A percentile compares a stretch with the other conserved stretches of the same genome.
These are phyloP conservation scores for Dufourea novaeangliae DNA, from an alignment of 1,140 invertebrate species.

Conservation along the genomic window DNA sequence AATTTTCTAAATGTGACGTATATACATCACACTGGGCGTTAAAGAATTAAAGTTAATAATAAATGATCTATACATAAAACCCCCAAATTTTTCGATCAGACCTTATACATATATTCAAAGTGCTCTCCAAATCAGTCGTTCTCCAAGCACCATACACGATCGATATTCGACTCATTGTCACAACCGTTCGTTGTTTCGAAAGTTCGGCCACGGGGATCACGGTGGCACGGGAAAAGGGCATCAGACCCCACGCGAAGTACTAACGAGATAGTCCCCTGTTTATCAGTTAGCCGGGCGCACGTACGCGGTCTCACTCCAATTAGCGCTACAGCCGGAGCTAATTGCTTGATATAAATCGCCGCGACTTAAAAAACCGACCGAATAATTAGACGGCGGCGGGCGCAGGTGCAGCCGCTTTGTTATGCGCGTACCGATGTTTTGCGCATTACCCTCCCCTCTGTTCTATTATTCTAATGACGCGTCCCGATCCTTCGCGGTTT, in stretches of 20 bases:
- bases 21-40: too few relatives aligned
- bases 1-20: too few relatives aligned
- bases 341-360: constrained; percentile 68
- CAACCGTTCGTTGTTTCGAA: too few relatives aligned
- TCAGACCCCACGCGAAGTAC: constrained; percentile 51
- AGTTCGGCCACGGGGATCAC: constrained; percentile 13
- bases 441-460: constrained; percentile 27
- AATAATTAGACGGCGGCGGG: constrained; percentile 60
- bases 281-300: constrained; percentile 45
- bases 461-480: constrained; percentile 44
- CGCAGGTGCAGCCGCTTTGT: constrained; percentile 54
- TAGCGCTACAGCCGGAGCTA: constrained; percentile 61
- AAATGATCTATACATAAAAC: too few relatives aligned
- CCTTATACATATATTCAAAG: too few relatives aligned
- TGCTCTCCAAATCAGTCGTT: too few relatives aligned
- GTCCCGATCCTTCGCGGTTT: constrained; percentile 17
- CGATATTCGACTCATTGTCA: background rate
- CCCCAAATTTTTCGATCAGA: too few relatives aligned
- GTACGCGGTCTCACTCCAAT: constrained; percentile 61
- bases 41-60: too few relatives aligned
- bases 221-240: constrained; percentile 6
- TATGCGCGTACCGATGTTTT: constrained; percentile 56
- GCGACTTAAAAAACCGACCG: constrained; percentile 58
- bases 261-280: constrained; percentile 61
- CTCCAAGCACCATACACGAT: too few relatives aligned